phyloP scores from a whole-genome alignment of 2,888 invertebrate genomes.

The Agrotis segetum region DNA sequence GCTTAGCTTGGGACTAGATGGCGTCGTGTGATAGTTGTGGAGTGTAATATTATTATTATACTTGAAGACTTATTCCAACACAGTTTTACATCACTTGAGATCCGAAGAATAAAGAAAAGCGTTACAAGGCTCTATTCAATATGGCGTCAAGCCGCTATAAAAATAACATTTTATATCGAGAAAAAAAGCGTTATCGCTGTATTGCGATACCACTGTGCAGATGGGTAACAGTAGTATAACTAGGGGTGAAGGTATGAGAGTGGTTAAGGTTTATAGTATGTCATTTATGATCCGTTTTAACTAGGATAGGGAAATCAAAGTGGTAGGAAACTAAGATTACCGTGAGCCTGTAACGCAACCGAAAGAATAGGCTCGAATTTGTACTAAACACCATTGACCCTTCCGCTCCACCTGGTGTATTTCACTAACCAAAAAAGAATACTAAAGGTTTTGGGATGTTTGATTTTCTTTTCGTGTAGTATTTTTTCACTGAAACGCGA shows the following conservation, averaged over 20 bases:
- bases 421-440: no score
- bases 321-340: neutral
- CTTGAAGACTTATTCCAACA: constrained; percentile 20
- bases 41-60: no score
- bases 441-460: no score
- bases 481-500: no score
- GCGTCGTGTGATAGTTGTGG: no score
- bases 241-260: neutral
- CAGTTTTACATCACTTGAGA: constrained; percentile 35
- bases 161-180: constrained; percentile 63
- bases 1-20: no score
- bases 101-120: constrained; percentile 50
- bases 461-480: no score
- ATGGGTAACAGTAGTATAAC: constrained; percentile 36
- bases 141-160: constrained; percentile 61
- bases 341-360: no score
- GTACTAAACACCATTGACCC: no score
- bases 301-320: neutral
- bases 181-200: constrained; percentile 59
- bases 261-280: neutral
- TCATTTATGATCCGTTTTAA: neutral
- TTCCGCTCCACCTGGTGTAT: no score
- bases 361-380: no score
- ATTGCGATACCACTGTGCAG: constrained; percentile 33
- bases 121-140: constrained; percentile 58